These are phyloP conservation scores for Equus przewalskii DNA, from an alignment of 2,113 vertebrate genomes.

Conservation along the genomic window DNA sequence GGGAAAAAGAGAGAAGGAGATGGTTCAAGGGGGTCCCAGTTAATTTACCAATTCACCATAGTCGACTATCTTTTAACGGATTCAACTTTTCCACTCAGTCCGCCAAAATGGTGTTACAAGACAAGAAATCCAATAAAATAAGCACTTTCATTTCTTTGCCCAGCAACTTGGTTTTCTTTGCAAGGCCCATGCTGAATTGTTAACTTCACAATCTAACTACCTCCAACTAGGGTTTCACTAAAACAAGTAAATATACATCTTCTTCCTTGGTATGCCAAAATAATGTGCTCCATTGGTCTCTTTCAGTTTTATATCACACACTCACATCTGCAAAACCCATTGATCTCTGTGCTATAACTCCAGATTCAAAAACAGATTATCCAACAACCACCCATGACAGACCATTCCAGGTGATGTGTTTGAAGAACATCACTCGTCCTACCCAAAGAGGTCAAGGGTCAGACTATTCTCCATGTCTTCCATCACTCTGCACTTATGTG, in stretches of 20 bases:
- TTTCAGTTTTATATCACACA: conserved; percentile 54
- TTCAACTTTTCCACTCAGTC: background rate
- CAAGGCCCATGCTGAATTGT: background rate
- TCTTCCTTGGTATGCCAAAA: conserved; percentile 15
- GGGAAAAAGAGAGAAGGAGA: conserved; percentile 10
- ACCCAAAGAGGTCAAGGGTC: conserved; percentile 61
- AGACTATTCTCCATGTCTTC: conserved; percentile 44
- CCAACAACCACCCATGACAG: conserved; percentile 44
- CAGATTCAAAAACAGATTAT: conserved; percentile 74
- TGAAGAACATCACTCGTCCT: conserved; percentile 51
- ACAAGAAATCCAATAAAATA: background rate
- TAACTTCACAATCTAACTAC: background rate
- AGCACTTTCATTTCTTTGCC: conserved; percentile 12
- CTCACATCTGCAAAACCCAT: conserved; percentile 75
- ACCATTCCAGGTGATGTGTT: conserved; percentile 59
- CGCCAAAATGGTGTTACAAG: background rate
- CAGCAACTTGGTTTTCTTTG: background rate
- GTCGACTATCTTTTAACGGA: conserved; percentile 21
- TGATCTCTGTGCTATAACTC: conserved; percentile 70
- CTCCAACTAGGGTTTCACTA: background rate
- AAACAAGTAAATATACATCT: background rate
- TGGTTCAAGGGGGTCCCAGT: background rate
- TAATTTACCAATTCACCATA: background rate
- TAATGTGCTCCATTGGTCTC: background rate
- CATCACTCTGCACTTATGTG: conserved; percentile 36